These are phyloP conservation scores for Eurytoma californica DNA, from an alignment of 2,888 invertebrate species.

Conservation along the genomic window DNA sequence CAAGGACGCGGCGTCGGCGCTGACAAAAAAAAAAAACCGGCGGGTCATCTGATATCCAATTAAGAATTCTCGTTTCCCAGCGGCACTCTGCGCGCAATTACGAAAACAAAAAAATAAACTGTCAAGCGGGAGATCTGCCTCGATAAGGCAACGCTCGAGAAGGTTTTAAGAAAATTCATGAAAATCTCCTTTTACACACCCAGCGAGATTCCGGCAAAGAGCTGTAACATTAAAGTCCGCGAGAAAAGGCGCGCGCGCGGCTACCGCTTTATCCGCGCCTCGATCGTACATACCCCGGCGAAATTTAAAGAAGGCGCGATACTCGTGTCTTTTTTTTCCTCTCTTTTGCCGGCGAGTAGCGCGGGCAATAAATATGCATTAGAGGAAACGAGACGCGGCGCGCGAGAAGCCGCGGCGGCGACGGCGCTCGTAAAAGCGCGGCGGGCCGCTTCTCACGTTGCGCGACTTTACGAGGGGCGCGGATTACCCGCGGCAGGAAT, in stretches of 20 bases:
- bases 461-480: conserved; percentile 4
- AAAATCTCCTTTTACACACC: too few relatives aligned
- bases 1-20: conserved; percentile 17
- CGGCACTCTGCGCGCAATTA: background rate
- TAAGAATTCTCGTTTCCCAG: conserved; percentile 12
- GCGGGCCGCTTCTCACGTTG: too few relatives aligned
- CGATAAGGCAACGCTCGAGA: background rate
- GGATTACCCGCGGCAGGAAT: background rate
- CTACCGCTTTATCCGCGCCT: too few relatives aligned
- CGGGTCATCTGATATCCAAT: conserved; percentile 12
- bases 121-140: background rate
- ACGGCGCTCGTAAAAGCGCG: background rate
- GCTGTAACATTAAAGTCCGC: too few relatives aligned
- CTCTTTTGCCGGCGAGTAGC: background rate
- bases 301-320: too few relatives aligned
- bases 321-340: background rate
- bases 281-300: too few relatives aligned
- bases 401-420: background rate
- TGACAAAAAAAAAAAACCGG: background rate
- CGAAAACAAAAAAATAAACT: background rate
- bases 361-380: conserved; percentile 18
- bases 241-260: too few relatives aligned
- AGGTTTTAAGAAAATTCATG: background rate
- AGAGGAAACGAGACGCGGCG: conserved; percentile 31
- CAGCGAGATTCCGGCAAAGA: too few relatives aligned